Conservation (phyloP, 2,113 vertebrate genomes). For the Abramis brama region DNA sequence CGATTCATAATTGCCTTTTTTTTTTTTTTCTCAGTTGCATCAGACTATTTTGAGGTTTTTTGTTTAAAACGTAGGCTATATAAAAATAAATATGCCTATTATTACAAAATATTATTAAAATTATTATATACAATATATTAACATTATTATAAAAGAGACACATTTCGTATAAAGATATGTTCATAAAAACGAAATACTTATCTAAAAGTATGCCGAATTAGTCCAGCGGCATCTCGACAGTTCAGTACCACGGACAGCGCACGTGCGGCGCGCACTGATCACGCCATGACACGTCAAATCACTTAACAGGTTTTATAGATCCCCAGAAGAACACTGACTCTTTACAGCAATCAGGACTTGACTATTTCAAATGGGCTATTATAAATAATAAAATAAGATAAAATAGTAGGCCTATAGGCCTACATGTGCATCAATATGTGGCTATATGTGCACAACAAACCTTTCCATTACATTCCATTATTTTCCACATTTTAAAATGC, state of each 20-base stretch:
- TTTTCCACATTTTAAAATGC: background rate
- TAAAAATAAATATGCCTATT: too few relatives aligned
- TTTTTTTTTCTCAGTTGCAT: background rate
- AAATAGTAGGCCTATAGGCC: too few relatives aligned
- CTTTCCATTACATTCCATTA: background rate
- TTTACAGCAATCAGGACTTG: background rate
- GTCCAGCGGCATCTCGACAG: background rate
- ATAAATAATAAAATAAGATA: background rate
- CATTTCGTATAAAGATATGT: background rate
- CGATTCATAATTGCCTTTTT: background rate
- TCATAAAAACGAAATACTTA: background rate
- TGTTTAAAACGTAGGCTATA: background rate
- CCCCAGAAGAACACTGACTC: background rate
- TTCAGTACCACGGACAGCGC: constrained; percentile 83
- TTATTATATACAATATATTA: too few relatives aligned
- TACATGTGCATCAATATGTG: too few relatives aligned
- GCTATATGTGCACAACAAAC: background rate
- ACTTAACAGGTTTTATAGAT: background rate
- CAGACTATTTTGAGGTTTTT: background rate
- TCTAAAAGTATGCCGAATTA: background rate
- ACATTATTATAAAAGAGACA: background rate
- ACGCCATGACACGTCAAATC: background rate
- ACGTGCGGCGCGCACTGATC: background rate
- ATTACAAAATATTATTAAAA: background rate
- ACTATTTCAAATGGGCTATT: background rate